Conservation (phyloP, 2,888 invertebrate species). For the Dyspetes luteomarginatus region DNA sequence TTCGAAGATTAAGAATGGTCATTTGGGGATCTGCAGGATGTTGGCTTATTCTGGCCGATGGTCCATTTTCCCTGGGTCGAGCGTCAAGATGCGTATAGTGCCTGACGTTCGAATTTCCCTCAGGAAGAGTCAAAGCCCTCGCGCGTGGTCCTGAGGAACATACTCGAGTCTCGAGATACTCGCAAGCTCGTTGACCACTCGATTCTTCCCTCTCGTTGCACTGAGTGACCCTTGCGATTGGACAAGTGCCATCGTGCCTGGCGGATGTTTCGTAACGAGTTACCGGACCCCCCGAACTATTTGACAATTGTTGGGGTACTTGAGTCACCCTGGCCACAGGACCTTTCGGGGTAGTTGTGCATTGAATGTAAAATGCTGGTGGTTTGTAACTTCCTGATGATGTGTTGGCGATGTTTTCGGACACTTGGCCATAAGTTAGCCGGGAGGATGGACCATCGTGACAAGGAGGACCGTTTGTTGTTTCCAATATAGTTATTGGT, state of each 20-base stretch:
- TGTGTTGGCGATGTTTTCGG: conserved; percentile 10
- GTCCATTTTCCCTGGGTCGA: conserved; percentile 36
- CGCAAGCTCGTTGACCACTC: conserved; percentile 25
- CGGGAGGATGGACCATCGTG: conserved; percentile 54
- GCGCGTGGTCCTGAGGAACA: conserved; percentile 54
- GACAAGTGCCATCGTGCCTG: conserved; percentile 48
- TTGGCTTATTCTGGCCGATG: conserved; percentile 55
- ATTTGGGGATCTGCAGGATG: conserved; percentile 20
- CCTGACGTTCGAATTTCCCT: conserved; percentile 27
- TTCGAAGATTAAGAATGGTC: background rate
- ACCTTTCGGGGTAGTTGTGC: conserved; percentile 51
- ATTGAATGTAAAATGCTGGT: conserved; percentile 65
- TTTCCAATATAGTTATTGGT: conserved; percentile 47
- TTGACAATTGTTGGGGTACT: conserved; percentile 29
- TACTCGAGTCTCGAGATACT: conserved; percentile 51
- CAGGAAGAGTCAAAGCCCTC: conserved; percentile 36
- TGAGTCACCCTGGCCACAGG: conserved; percentile 63
- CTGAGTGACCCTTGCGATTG: conserved; percentile 53
- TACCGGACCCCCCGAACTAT: conserved; percentile 1
- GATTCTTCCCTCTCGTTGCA: conserved; percentile 5
- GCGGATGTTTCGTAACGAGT: conserved; percentile 55
- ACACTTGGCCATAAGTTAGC: conserved; percentile 52
- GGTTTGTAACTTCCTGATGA: conserved; percentile 31
- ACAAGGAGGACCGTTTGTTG: conserved; percentile 29
- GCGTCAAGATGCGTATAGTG: conserved; percentile 52